phyloP scores from a whole-genome alignment of 2,888 invertebrate genomes.

The Bellardia pandia region DNA sequence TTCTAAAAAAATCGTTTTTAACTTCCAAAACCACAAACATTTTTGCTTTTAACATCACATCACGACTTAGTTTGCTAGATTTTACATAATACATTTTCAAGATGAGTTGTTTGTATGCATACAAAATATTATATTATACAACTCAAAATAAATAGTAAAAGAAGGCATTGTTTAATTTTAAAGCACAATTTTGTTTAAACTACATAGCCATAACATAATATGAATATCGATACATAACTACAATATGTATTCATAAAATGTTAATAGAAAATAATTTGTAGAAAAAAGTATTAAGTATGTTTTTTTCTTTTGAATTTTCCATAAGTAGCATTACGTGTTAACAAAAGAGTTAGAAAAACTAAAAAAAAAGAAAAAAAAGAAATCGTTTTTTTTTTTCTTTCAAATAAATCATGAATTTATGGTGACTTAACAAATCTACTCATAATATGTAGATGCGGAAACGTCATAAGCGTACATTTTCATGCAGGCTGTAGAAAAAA shows the following conservation, averaged over 20 bases:
- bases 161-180: constrained; percentile 15
- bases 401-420: constrained; percentile 61
- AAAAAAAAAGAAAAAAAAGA: constrained; percentile 1
- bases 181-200: not conserved
- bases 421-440: constrained; percentile 68
- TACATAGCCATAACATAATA: not conserved
- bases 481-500: constrained; percentile 20
- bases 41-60: constrained; percentile 7
- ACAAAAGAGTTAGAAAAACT: constrained; percentile 8
- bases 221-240: not conserved
- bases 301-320: constrained; percentile 51
- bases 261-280: constrained; percentile 37
- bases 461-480: constrained; percentile 42
- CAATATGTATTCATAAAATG: constrained; percentile 31
- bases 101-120: constrained; percentile 50
- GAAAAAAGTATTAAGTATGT: constrained; percentile 12
- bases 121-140: constrained; percentile 49
- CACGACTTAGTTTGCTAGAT: constrained; percentile 45
- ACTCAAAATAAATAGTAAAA: constrained; percentile 14
- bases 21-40: not conserved
- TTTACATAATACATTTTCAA: constrained; percentile 63
- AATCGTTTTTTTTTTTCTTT: not conserved
- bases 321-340: constrained; percentile 33
- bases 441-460: constrained; percentile 67
- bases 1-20: not conserved